Conservation (phyloP, 2,888 invertebrate genomes). For the Drosophila vallismaia region DNA sequence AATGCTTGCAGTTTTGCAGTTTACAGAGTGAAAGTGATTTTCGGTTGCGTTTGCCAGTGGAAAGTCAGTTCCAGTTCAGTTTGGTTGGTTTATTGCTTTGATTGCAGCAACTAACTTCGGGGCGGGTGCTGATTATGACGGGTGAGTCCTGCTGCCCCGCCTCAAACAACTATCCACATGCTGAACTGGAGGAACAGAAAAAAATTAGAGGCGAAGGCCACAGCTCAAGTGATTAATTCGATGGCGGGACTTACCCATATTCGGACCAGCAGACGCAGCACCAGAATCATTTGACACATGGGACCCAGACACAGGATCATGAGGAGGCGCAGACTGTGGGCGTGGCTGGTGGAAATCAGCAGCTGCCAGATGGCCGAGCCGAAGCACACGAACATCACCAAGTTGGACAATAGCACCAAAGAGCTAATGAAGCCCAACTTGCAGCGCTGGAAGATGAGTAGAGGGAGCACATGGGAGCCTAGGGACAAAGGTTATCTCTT, state of each 20-base stretch:
- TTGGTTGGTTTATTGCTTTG: slow-evolving; percentile 71
- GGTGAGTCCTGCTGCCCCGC: slow-evolving; percentile 42
- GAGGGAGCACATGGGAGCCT: not conserved
- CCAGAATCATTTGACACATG: slow-evolving; percentile 44
- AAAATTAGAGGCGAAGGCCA: slow-evolving; percentile 1
- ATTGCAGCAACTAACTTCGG: slow-evolving; percentile 55
- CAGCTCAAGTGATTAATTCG: not conserved
- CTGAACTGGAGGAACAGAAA: slow-evolving; percentile 28
- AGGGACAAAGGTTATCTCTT: slow-evolving; percentile 10
- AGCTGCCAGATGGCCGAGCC: slow-evolving; percentile 47
- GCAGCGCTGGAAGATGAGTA: slow-evolving; percentile 43
- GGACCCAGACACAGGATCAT: slow-evolving; percentile 54
- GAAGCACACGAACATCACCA: slow-evolving; percentile 52
- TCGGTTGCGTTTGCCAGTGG: slow-evolving; percentile 44
- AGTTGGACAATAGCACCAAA: slow-evolving; percentile 52
- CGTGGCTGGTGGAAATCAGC: slow-evolving; percentile 24
- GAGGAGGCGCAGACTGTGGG: slow-evolving; percentile 30
- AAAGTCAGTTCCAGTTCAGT: slow-evolving; percentile 39
- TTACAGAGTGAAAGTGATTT: slow-evolving; percentile 72
- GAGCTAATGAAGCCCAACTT: slow-evolving; percentile 52
- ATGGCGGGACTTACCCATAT: slow-evolving; percentile 49
- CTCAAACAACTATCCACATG: slow-evolving; percentile 49
- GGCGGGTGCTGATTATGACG: slow-evolving; percentile 16
- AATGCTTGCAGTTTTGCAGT: slow-evolving; percentile 73
- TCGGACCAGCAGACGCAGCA: slow-evolving; percentile 38